A percentile compares a stretch with the other conserved stretches of the same genome.
Evolutionary conservation across 1,140 invertebrate species (phyloP).

Genomic region (Drosophila busckii): DNA sequence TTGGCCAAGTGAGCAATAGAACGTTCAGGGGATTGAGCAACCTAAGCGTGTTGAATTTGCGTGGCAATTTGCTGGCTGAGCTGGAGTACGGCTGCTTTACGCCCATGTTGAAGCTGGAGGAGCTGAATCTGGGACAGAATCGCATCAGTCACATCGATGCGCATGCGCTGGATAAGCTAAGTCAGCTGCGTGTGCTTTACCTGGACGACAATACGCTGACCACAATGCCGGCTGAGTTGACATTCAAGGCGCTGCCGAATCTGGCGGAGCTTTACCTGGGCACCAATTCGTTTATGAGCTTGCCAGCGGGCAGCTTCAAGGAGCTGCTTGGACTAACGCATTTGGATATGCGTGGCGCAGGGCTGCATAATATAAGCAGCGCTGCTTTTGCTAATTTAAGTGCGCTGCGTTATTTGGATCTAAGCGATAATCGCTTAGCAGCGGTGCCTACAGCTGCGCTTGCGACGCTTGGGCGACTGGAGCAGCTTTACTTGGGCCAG

Average conservation of each 20-base stretch:
- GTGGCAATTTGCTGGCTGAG: conserved; percentile 90
- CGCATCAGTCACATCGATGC: conserved; percentile 89
- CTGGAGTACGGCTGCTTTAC: conserved; percentile 88
- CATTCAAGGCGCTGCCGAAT: conserved; percentile 85
- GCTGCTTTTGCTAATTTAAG: conserved; percentile 87
- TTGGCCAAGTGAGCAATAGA: conserved; percentile 87
- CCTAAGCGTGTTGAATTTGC: conserved; percentile 88
- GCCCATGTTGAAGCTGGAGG: conserved; percentile 87
- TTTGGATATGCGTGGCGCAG: conserved; percentile 89
- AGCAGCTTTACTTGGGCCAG: conserved; percentile 89
- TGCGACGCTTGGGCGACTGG: conserved; percentile 86
- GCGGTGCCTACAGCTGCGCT: conserved; percentile 87
- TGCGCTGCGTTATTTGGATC: conserved; percentile 86
- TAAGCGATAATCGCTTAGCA: conserved; percentile 88
- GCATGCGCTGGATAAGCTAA: conserved; percentile 88
- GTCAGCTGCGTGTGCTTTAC: conserved; percentile 87
- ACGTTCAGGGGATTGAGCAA: conserved; percentile 89
- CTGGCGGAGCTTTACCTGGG: conserved; percentile 91
- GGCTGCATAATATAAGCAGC: conserved; percentile 86
- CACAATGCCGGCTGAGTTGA: conserved; percentile 84
- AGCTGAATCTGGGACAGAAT: conserved; percentile 93
- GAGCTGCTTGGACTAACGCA: conserved; percentile 86
- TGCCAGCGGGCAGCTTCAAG: conserved; percentile 87
- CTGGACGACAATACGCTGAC: conserved; percentile 91
- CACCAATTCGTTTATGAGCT: conserved; percentile 87